Evolutionary conservation across 2,888 invertebrate genomes (phyloP), one percentile per base, ranked within the genome.

Genomic region (Leucophora obtusa): DNA sequence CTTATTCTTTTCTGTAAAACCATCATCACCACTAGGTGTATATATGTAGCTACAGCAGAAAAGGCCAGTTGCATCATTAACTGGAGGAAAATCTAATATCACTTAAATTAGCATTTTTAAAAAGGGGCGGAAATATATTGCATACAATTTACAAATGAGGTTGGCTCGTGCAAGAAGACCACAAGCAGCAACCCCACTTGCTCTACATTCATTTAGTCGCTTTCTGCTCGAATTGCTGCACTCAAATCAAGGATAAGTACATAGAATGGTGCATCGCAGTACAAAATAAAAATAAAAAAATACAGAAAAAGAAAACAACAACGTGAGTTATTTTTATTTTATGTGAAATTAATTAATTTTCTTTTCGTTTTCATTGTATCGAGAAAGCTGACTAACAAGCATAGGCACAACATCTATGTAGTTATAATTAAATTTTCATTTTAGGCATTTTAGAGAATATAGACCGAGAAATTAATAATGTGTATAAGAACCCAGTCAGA

Each of bases 71-170:
- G 78, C 77, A 80, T 82, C 69, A 78, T 80, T 82, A 83, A 82
- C 73, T 79, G 50, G 76, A 81, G 76, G 56, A 81, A 80, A 83
- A 83, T 82, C 79, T 83, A 81, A 84, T 84, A 83, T 83, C 79
- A 75, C 77, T 84, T 74, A 83, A 84, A 83, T 83, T 84, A 82
- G 82, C 82, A 83, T 82, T 82, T 81, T 75, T 35, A 71, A 51
- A 63, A 79, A 70, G 62, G 60, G 70, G 82, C 38, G 66, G 65
- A 43, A 56, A 33, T 63, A 43, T 47, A 28, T 33, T 56, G 51
- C 9, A 68, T 24, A 5, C 24, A 24, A 24, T 24, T 2, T 3
- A 63, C 35, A 78, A 68, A 71, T 68, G 70, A 58, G 62, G 66
- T 68, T 62, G 65, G 10, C 51, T 74, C 51, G 50, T 28, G 51